Evolutionary conservation across 2,797 vertebrate genomes (phyloP), one percentile per base, ranked within the genome.

Genomic region (Micrastur ruficollis): DNA sequence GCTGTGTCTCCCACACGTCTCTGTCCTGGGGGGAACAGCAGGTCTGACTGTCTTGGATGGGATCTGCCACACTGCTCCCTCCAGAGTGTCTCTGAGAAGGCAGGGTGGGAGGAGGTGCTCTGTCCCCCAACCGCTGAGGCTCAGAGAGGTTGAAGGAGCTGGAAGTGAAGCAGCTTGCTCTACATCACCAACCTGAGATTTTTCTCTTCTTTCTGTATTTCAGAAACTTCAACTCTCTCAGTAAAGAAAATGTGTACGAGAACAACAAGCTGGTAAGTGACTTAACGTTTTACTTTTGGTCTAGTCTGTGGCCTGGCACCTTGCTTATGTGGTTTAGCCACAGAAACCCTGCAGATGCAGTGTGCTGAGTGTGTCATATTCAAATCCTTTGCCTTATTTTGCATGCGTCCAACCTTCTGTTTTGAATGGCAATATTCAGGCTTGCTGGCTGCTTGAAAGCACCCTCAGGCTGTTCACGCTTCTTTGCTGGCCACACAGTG

Each of bases 181-280:
- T 68, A 0, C 6, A 32, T 70, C 32, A 58, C 38, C 81, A 74
- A 7, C 14, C 72, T 80, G 74, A 78, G 47, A 65, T 59, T 50
- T 63, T 32, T 47, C 27, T 68, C 34, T 9, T 94, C 72, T 96
- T 93, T 93, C 29, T 98, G n/a, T 97, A 32, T 98, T 97, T 67
- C 98, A 99, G 99, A 99, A 97, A 99, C 96, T 99, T 99, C 49
- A 96, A 97, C 68, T 98, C 98, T 32, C 99, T 99, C 94, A 98
- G 95, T 87, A 99, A 99, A 97, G 99, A 99, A 97, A 98, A 99
- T 56, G 96, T 99, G 95, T 99, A 99, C 1, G 98, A 99, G 96
- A 99, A 99, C 98, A 99, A 99, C 97, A 98, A 98, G 31, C 82
- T 99, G 99, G 99, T 99, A 98, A 99, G 99, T 96, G 55, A 52